Percentiles rank a stretch among this genome's conserved stretches.
These are phyloP conservation scores for Ivindomyrus marchei DNA, from an alignment of 2,113 vertebrate species.

Conservation along the genomic window DNA sequence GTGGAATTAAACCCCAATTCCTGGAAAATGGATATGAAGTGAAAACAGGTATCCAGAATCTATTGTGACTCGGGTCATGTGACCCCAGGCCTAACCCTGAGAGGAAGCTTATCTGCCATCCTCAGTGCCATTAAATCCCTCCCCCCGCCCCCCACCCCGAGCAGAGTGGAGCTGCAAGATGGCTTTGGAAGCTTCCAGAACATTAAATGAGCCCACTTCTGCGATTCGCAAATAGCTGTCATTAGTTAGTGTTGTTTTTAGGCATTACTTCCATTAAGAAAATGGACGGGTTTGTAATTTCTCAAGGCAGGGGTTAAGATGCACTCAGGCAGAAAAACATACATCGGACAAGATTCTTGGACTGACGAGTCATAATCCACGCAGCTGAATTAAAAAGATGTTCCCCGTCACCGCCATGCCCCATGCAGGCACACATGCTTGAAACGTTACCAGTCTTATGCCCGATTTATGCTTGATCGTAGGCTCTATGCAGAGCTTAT, in stretches of 20 bases:
- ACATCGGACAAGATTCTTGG: background rate
- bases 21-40: background rate
- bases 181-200: background rate
- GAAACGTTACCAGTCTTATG: background rate
- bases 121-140: background rate
- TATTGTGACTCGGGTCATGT: background rate
- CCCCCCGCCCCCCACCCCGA: background rate
- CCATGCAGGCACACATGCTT: background rate
- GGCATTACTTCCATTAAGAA: slow-evolving; percentile 7
- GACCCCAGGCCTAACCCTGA: background rate
- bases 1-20: background rate
- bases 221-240: background rate
- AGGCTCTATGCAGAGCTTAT: background rate
- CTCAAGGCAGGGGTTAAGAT: background rate
- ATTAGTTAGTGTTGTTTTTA: background rate
- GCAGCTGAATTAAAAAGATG: background rate
- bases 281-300: background rate
- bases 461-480: background rate
- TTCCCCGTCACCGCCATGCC: background rate
- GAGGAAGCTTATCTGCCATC: background rate
- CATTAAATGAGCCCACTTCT: slow-evolving; percentile 6
- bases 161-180: background rate
- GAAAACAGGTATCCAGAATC: background rate
- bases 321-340: background rate
- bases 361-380: background rate